These are phyloP conservation scores for Zaprionus davidi DNA, from an alignment of 1,140 invertebrate genomes.

Conservation along the genomic window DNA sequence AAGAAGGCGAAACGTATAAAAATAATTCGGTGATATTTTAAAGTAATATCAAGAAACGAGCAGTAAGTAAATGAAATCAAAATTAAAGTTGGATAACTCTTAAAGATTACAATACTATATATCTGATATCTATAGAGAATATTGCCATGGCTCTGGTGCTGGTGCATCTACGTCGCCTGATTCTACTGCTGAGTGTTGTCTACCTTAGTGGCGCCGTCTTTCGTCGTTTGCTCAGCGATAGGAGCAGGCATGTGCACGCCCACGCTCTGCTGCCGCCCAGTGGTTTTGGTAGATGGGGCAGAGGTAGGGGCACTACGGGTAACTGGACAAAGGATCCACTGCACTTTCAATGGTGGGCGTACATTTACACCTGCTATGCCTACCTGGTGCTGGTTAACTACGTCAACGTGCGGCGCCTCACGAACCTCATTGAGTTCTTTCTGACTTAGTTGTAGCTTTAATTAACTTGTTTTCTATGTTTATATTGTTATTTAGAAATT, in stretches of 20 bases:
- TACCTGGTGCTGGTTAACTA: constrained; percentile 74
- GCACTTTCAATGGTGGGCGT: constrained; percentile 83
- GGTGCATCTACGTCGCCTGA: constrained; percentile 77
- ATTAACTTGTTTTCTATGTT: not conserved
- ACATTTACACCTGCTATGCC: constrained; percentile 74
- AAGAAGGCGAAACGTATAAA: constrained; percentile 50
- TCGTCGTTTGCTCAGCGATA: constrained; percentile 64
- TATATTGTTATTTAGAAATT: constrained; percentile 2
- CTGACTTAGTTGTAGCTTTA: constrained; percentile 16
- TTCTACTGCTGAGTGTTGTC: constrained; percentile 75
- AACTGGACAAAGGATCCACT: constrained; percentile 58
- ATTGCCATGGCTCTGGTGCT: constrained; percentile 65
- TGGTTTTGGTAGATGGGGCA: constrained; percentile 35
- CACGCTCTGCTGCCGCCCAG: constrained; percentile 57
- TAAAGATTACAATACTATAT: too few relatives aligned
- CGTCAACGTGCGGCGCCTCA: constrained; percentile 64
- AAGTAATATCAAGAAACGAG: constrained; percentile 12
- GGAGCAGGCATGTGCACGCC: constrained; percentile 46
- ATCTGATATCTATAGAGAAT: not conserved
- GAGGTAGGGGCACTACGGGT: not conserved
- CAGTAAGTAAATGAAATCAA: constrained; percentile 1
- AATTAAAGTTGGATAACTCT: too few relatives aligned
- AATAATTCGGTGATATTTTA: constrained; percentile 19
- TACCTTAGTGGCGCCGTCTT: constrained; percentile 70
- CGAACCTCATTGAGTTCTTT: constrained; percentile 74